Evolutionary conservation across 2,113 vertebrate genomes (phyloP).

Genomic region (Argyrosomus japonicus): DNA sequence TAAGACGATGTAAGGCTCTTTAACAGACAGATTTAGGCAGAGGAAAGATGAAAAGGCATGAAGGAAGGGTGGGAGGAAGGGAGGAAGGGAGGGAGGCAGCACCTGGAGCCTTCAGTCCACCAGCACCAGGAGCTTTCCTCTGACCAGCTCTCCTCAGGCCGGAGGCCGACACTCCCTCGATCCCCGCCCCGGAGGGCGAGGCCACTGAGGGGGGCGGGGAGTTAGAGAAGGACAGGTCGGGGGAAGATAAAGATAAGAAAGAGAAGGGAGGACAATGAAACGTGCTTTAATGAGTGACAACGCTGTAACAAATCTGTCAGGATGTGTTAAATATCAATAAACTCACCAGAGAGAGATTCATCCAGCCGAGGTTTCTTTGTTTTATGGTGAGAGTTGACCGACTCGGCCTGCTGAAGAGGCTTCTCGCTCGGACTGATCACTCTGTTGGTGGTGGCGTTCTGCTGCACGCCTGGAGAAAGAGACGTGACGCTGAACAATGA

Average conservation of each 20-base stretch:
- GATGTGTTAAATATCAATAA: background rate
- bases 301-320: background rate
- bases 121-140: slow-evolving; percentile 64
- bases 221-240: background rate
- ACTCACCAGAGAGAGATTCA: slow-evolving; percentile 66
- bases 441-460: background rate
- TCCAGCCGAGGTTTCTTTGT: slow-evolving; percentile 73
- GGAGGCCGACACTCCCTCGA: slow-evolving; percentile 48
- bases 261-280: slow-evolving; percentile 34
- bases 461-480: slow-evolving; percentile 22
- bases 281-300: background rate
- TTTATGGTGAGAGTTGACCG: slow-evolving; percentile 48
- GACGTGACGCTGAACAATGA: too few species aligned
- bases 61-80: too few species aligned
- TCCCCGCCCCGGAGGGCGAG: slow-evolving; percentile 51
- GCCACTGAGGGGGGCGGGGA: slow-evolving; percentile 39
- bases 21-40: slow-evolving; percentile 31
- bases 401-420: slow-evolving; percentile 49
- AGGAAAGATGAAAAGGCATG: slow-evolving; percentile 15
- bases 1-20: slow-evolving; percentile 35
- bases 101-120: slow-evolving; percentile 76
- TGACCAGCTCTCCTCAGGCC: slow-evolving; percentile 58
- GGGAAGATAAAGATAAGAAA: slow-evolving; percentile 22
- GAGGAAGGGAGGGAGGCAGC: slow-evolving; percentile 21
- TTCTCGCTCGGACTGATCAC: slow-evolving; percentile 43